Percentiles rank a stretch among this genome's conserved stretches.
These are phyloP conservation scores for Microcaecilia unicolor DNA, from an alignment of 2,797 vertebrate genomes.

Conservation along the genomic window DNA sequence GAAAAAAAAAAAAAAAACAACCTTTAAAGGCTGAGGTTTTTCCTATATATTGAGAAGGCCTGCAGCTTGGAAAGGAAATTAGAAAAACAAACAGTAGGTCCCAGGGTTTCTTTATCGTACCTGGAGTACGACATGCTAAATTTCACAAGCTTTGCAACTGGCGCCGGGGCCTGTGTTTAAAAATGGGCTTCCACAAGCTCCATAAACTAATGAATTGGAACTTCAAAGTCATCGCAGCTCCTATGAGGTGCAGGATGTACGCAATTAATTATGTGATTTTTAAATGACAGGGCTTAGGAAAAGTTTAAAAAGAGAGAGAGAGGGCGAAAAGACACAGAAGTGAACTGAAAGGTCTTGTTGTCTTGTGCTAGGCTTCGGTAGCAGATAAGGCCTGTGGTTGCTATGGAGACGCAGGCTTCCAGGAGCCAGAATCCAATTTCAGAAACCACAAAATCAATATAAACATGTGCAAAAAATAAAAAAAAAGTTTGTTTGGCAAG, in stretches of 20 bases:
- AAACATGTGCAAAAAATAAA: constrained; percentile 72
- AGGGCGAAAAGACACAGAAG: constrained; percentile 28
- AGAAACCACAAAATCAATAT: constrained; percentile 96
- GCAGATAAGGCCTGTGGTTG: constrained; percentile 85
- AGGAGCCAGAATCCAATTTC: constrained; percentile 91
- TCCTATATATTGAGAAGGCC: constrained; percentile 54
- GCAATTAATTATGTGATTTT: constrained; percentile 70
- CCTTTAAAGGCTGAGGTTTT: constrained; percentile 47
- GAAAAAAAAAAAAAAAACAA: constrained; percentile 57
- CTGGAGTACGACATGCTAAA: constrained; percentile 50
- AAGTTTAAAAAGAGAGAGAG: constrained; percentile 42
- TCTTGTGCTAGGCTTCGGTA: constrained; percentile 72
- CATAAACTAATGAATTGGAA: constrained; percentile 60
- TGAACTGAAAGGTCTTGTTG: constrained; percentile 81
- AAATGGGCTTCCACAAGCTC: constrained; percentile 47
- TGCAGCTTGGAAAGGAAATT: constrained; percentile 59
- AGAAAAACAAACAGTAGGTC: constrained; percentile 57
- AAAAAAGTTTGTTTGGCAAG: constrained; percentile 77
- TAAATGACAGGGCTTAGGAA: constrained; percentile 62
- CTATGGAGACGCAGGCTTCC: constrained; percentile 74
- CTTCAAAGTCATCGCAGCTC: constrained; percentile 60
- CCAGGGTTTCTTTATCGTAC: constrained; percentile 61
- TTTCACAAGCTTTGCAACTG: constrained; percentile 40
- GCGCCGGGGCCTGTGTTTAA: constrained; percentile 40
- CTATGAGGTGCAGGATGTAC: constrained; percentile 63